Evolutionary conservation across 2,113 vertebrate species (phyloP).

Genomic region (Sorex araneus): DNA sequence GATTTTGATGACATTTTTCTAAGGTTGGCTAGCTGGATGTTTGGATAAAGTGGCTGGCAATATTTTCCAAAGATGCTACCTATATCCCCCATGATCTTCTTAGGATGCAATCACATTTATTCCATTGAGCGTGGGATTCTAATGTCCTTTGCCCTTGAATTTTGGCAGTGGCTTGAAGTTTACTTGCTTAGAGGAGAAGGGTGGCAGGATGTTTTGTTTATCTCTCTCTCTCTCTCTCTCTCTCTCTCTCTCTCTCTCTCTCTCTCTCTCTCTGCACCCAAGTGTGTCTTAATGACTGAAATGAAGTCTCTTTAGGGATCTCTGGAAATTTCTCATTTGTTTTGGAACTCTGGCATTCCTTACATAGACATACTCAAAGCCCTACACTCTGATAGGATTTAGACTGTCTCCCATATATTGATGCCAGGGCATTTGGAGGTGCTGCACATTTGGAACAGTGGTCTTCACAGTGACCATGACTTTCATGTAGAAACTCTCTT

Average conservation of each 20-base stretch:
- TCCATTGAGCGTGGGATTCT: not conserved
- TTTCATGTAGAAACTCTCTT: not conserved
- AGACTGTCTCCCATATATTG: not conserved
- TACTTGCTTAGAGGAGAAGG: not conserved
- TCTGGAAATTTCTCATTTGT: constrained; percentile 4
- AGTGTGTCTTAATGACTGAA: not conserved
- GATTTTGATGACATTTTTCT: not conserved
- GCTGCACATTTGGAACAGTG: not conserved
- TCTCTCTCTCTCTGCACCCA: no score
- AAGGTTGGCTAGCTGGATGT: not conserved
- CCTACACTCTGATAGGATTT: not conserved
- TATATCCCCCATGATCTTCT: not conserved
- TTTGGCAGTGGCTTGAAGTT: not conserved
- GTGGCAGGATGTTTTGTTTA: no score
- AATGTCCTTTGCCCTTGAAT: not conserved
- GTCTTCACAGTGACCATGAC: not conserved
- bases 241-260: no score
- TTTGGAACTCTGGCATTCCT: not conserved
- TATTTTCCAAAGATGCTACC: not conserved
- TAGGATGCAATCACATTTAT: not conserved
- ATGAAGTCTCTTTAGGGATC: not conserved
- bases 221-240: no score
- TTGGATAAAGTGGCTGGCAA: not conserved
- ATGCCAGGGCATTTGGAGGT: not conserved
- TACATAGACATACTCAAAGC: rapidly evolving